These are phyloP conservation scores for Brachionus plicatilis DNA, from an alignment of 1,140 invertebrate species.

Conservation along the genomic window DNA sequence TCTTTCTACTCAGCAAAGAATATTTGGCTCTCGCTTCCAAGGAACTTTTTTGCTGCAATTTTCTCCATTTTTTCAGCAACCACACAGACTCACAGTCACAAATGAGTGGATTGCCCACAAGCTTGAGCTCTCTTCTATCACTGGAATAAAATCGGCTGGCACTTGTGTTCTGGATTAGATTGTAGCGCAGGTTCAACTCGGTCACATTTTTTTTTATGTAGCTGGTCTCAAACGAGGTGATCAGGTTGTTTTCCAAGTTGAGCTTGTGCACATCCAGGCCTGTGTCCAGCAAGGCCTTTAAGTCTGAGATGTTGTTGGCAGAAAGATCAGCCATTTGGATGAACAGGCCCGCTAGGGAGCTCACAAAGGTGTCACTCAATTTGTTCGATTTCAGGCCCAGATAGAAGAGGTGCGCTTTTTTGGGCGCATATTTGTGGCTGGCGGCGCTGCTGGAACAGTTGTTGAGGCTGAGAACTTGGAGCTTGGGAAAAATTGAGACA, in stretches of 20 bases:
- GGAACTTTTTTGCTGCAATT: background rate
- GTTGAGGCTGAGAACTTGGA: background rate
- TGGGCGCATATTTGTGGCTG: background rate
- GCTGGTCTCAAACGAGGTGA: background rate
- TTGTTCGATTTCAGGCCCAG: background rate
- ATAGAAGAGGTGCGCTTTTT: background rate
- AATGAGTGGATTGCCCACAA: background rate
- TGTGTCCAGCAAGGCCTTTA: background rate
- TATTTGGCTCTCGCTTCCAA: background rate
- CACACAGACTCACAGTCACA: background rate
- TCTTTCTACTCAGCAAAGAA: background rate
- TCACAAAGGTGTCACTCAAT: background rate
- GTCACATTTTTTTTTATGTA: background rate
- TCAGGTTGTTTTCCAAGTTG: background rate
- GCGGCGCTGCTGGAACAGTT: background rate
- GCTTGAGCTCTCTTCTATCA: background rate
- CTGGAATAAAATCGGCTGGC: background rate
- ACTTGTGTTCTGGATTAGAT: background rate
- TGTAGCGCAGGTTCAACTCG: background rate
- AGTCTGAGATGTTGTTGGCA: background rate
- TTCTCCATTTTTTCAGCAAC: background rate
- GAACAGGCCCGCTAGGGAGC: background rate
- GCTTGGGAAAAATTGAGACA: background rate
- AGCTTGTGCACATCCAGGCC: background rate
- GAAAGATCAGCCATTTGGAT: background rate